phyloP scores from a whole-genome alignment of 2,888 invertebrate species.

The Chaitophorus viminalis region DNA sequence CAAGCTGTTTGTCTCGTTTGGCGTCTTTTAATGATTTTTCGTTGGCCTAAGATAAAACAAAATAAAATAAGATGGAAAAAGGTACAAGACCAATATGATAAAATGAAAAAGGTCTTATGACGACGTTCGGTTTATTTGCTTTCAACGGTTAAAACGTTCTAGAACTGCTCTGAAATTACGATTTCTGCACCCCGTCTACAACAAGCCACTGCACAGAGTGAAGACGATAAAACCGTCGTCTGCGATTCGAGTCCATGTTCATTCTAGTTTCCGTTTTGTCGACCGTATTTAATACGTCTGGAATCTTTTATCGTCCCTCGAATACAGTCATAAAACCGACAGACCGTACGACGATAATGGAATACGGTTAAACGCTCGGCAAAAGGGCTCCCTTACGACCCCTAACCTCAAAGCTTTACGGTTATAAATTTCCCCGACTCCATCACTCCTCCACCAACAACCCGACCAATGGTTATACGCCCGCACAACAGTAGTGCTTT shows the following conservation, averaged over 20 bases:
- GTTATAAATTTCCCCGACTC: slow-evolving; percentile 51
- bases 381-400: slow-evolving; percentile 54
- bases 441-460: background rate
- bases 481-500: slow-evolving; percentile 23
- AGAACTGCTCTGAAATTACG: slow-evolving; percentile 41
- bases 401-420: slow-evolving; percentile 58
- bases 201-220: background rate
- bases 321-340: slow-evolving; percentile 60
- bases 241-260: slow-evolving; percentile 57
- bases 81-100: slow-evolving; percentile 34
- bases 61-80: slow-evolving; percentile 32
- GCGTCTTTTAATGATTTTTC: slow-evolving; percentile 64
- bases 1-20: slow-evolving; percentile 74
- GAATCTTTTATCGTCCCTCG: slow-evolving; percentile 61
- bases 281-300: slow-evolving; percentile 62
- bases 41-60: slow-evolving; percentile 54
- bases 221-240: slow-evolving; percentile 60
- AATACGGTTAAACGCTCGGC: slow-evolving; percentile 62
- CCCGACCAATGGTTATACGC: slow-evolving; percentile 23
- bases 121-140: slow-evolving; percentile 51
- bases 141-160: slow-evolving; percentile 37
- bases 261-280: slow-evolving; percentile 59
- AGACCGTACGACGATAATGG: slow-evolving; percentile 61
- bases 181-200: slow-evolving; percentile 11
- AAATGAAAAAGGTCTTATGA: slow-evolving; percentile 52